Evolutionary conservation across 1,140 invertebrate genomes (phyloP).

Genomic region (Formica selysi): DNA sequence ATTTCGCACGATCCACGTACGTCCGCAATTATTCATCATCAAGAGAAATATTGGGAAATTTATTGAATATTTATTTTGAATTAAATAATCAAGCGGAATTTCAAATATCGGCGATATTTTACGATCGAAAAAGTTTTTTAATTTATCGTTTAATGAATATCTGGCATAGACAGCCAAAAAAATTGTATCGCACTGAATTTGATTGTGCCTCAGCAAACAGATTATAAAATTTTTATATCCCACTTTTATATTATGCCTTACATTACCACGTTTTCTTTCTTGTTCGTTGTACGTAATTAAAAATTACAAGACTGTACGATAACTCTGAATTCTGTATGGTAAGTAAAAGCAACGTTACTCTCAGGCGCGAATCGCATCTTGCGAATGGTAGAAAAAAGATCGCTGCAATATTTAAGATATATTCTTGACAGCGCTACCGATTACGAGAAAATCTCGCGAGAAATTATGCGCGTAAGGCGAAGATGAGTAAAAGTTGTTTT

Average conservation of each 20-base stretch:
- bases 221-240: neutral
- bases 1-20: neutral
- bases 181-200: neutral
- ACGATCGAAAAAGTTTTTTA: slow-evolving; percentile 15
- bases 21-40: slow-evolving; percentile 35
- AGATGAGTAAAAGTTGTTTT: slow-evolving; percentile 56
- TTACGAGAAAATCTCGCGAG: slow-evolving; percentile 22
- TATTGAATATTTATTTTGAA: slow-evolving; percentile 49
- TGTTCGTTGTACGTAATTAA: neutral
- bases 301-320: neutral
- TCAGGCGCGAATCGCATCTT: neutral
- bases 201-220: neutral
- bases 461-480: slow-evolving; percentile 32
- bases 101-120: slow-evolving; percentile 45
- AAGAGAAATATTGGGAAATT: slow-evolving; percentile 10
- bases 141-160: slow-evolving; percentile 12
- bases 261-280: neutral
- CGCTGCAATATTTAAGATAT: slow-evolving; percentile 29
- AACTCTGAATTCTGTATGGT: neutral
- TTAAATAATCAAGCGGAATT: slow-evolving; percentile 51
- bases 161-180: slow-evolving; percentile 23
- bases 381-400: slow-evolving; percentile 17
- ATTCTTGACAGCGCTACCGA: slow-evolving; percentile 1
- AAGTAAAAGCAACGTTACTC: slow-evolving; percentile 12
- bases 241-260: neutral